Evolutionary conservation across 2,113 vertebrate genomes (phyloP), one percentile per base, ranked within the genome.

Genomic region (Hypocryptadius cinnamomeus): DNA sequence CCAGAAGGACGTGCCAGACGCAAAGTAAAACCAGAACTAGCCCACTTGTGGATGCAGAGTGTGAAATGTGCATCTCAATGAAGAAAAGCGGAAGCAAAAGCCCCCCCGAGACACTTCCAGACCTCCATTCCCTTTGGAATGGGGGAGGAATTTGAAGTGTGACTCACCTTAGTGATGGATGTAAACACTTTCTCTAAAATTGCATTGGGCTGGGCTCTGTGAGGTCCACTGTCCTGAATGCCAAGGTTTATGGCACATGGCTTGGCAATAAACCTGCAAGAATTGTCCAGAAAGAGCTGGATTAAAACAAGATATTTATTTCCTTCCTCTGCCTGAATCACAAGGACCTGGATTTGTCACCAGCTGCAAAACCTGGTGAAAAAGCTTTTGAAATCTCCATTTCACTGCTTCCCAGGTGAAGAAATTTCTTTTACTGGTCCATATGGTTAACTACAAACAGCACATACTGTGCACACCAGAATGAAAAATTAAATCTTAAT

Each of bases 121-220:
- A 11, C 8, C 35, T 56, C 17, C 13, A 3, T 35, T 59, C 81
- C 48, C 8, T 18, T 15, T 17, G 53, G 37, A 37, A 22, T 3
- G 6, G 72, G 51, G 53, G 15, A 33, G 80, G 68, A 44, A 89
- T 54, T 7, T 48, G 71, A 40, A 83, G 9, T 1, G 1, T 2
- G 48, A 95, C 97, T 97, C 93, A 99, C 99, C 99, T 99, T 99
- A 65, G 99, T 99, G 93, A 99, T 98, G 95, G 98, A 99, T 94
- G 98, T 93, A 97, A 99, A 99, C 97, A 99, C 99, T 97, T 99
- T 99, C 97, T 99, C 99, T 96, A 99, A 98, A 89, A 99, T 98
- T 33, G 98, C 97, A 85, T 99, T 99, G 94, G 98, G 97, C 87
- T 98, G 98, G 61, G 98, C 98, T 98, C 96, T 97, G 94, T 97